Base-by-base conservation (phyloP, 2,113 vertebrate genomes). In the Rallus limicola region DNA sequence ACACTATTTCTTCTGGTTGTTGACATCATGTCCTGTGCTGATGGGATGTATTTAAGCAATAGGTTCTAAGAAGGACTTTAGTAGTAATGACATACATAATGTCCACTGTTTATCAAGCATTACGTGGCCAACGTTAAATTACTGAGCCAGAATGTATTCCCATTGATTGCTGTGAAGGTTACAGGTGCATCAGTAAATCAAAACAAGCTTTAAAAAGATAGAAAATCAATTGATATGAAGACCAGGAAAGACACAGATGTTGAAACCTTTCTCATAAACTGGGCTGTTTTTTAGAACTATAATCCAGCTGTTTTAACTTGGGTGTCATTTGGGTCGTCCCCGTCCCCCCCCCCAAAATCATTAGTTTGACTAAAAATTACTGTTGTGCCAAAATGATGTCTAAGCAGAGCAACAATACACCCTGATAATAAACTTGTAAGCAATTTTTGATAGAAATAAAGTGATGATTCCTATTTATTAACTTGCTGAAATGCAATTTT, bases 91-190 rank as follows among this genome's bases (percentile, higher is more conserved):
- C 83, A 60, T 88, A 14, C 24, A 55, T 36, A 60, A 76, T 75
- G 19, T 48, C 44, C 67, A 75, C 4, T 44, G 33, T 85, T 95
- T 94, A 75, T 90, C 62, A 84, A 95, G 31, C 52, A 52, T 90
- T 92, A 55, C 40, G 21, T 23, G 67, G 55, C 33, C 63, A 75
- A 3, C 1, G 1, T 88, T 90, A 80, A 92, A 89, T 93, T 92
- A 92, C 88, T 95, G 74, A 90, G 83, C 36, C 70, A 69, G 16
- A 93, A 90, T 88, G 36, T 83, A 40, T 84, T 96, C 53, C 56
- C 82, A 81, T 92, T 96, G 97, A 96, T 96, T 95, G 55, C 74
- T 82, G 36, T 82, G 88, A 91, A 95, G 79, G 68, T 96, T 96
- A 38, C 88, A 56, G 55, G 82, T 94, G 64, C 82, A 80, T 93